phyloP scores from a whole-genome alignment of 2,113 vertebrate genomes.

The Rattus rattus region DNA sequence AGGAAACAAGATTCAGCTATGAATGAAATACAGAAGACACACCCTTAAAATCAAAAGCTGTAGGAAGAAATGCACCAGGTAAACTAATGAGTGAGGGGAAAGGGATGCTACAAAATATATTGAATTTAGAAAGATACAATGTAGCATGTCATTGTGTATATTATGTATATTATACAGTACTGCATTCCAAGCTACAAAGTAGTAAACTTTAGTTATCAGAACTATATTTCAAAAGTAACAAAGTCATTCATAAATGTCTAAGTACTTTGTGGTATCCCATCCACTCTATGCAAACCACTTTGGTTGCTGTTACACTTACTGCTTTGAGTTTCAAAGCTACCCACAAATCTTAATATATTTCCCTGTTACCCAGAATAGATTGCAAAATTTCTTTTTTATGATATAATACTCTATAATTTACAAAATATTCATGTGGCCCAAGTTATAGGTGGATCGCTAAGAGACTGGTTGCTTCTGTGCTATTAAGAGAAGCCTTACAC shows the following conservation, averaged over 20 bases:
- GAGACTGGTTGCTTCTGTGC: neutral
- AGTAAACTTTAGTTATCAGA: neutral
- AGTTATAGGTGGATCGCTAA: neutral
- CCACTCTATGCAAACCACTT: neutral
- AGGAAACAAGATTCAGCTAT: neutral
- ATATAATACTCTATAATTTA: neutral
- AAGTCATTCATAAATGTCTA: neutral
- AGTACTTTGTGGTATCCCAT: neutral
- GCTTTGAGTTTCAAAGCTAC: neutral
- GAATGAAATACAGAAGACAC: neutral
- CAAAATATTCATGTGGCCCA: neutral
- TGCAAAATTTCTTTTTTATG: neutral
- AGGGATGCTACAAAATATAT: neutral
- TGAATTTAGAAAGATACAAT: too few species aligned
- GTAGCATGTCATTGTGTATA: neutral
- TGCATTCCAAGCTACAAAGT: neutral
- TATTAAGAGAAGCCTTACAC: neutral
- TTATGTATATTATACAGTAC: neutral
- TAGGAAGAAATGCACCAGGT: neutral
- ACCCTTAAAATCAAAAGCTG: neutral
- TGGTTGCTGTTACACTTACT: neutral
- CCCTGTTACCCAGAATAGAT: neutral
- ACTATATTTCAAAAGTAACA: neutral
- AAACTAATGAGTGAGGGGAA: neutral
- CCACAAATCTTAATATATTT: neutral